Percentiles rank a stretch among this genome's conserved stretches.
Evolutionary conservation across 2,113 vertebrate genomes (phyloP).

Genomic region (Ginglymostoma cirratum): DNA sequence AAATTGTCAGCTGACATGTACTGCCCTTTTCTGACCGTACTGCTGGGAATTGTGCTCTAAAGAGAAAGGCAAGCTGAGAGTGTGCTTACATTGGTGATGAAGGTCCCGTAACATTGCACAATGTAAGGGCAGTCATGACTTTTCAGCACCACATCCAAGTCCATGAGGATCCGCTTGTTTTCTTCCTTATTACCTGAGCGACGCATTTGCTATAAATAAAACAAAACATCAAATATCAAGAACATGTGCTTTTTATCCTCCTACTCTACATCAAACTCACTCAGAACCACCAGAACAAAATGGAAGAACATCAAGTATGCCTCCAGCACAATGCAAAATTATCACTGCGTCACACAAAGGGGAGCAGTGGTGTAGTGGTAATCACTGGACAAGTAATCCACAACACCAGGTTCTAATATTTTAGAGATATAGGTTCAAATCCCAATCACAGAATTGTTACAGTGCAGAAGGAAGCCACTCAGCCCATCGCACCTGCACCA

Average conservation of each 20-base stretch:
- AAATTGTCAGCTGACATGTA: neutral
- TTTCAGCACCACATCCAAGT: conserved; percentile 87
- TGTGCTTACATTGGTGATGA: conserved; percentile 79
- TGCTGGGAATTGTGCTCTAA: neutral
- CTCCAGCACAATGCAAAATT: neutral
- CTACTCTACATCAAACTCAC: neutral
- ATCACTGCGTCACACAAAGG: neutral
- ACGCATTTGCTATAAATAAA: conserved; percentile 77
- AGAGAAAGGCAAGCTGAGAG: neutral
- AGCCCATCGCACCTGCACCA: too few relatives aligned
- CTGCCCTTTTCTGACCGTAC: neutral
- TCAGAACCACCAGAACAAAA: neutral
- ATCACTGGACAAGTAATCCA: too few relatives aligned
- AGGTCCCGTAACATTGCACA: conserved; percentile 89
- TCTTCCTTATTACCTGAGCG: conserved; percentile 90
- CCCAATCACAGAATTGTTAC: too few relatives aligned
- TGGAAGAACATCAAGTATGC: neutral
- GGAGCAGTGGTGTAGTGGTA: too few relatives aligned
- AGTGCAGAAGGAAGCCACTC: too few relatives aligned
- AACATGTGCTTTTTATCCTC: neutral
- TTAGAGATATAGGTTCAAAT: too few relatives aligned
- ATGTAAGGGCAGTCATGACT: conserved; percentile 94
- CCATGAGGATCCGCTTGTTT: conserved; percentile 91
- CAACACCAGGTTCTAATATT: too few relatives aligned
- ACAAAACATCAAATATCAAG: neutral